phyloP scores from a whole-genome alignment of 2,113 vertebrate species.

The Siniperca knerii region DNA sequence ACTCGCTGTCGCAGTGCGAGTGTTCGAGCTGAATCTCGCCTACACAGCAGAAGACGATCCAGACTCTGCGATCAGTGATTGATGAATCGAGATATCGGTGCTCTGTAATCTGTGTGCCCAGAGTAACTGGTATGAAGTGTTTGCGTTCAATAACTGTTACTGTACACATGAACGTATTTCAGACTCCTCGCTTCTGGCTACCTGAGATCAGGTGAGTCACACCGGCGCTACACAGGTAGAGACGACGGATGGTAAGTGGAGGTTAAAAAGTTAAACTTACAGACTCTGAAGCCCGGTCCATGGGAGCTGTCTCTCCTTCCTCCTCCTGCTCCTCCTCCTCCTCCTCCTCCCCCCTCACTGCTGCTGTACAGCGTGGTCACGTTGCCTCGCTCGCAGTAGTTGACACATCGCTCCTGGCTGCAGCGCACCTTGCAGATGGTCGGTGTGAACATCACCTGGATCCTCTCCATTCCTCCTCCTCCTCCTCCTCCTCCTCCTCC shows the following conservation, averaged over 20 bases:
- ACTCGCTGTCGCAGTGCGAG: too few species aligned
- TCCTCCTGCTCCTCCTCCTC: conserved; percentile 32
- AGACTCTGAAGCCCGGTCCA: conserved; percentile 93
- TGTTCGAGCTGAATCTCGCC: too few species aligned
- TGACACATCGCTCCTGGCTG: conserved; percentile 87
- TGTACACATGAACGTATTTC: too few species aligned
- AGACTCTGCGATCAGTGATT: too few species aligned
- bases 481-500: conserved; percentile 9
- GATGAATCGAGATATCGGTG: too few species aligned
- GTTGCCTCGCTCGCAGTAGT: conserved; percentile 93
- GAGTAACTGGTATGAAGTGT: too few species aligned
- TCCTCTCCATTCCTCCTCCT: conserved; percentile 75
- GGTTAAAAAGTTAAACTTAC: conserved; percentile 83
- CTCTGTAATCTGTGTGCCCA: too few species aligned
- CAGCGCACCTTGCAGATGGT: conserved; percentile 96
- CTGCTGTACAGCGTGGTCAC: conserved; percentile 92
- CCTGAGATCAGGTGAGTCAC: not conserved
- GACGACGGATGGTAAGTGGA: not conserved
- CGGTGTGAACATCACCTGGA: conserved; percentile 96
- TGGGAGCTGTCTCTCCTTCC: conserved; percentile 73
- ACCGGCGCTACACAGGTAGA: not conserved
- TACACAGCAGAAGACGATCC: too few species aligned
- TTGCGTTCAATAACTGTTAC: too few species aligned
- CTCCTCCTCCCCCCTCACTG: conserved; percentile 62
- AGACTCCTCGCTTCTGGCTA: too few species aligned